A percentile compares a stretch with the other conserved stretches of the same genome.
These are phyloP conservation scores for Apotomis capreana DNA, from an alignment of 2,888 invertebrate genomes.

Conservation along the genomic window DNA sequence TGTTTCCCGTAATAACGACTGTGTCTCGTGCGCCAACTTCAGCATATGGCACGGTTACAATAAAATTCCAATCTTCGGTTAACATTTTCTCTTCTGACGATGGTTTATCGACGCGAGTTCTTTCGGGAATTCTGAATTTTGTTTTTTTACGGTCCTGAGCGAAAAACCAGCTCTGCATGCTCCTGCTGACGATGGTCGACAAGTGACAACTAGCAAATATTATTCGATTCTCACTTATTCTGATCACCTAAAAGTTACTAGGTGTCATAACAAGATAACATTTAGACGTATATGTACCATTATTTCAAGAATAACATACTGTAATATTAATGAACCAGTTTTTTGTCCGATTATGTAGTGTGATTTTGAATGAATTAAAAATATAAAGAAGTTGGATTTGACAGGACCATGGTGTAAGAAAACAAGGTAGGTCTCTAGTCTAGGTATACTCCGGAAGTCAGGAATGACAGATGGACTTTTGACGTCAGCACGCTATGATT, in stretches of 20 bases:
- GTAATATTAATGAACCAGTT: background rate
- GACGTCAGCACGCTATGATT: too few relatives aligned
- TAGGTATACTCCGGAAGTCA: too few relatives aligned
- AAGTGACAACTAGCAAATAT: background rate
- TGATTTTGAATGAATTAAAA: background rate
- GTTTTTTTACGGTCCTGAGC: conserved; percentile 77
- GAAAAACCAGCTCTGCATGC: conserved; percentile 87
- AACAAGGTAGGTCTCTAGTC: too few relatives aligned
- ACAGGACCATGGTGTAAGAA: too few relatives aligned
- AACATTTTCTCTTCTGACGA: conserved; percentile 55
- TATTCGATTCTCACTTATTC: background rate
- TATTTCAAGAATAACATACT: background rate
- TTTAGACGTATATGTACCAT: conserved; percentile 1
- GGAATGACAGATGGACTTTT: too few relatives aligned
- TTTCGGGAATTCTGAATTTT: conserved; percentile 60
- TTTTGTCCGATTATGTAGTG: background rate
- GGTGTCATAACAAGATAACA: background rate
- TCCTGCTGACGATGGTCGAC: conserved; percentile 29
- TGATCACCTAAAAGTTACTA: background rate
- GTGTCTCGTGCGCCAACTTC: conserved; percentile 84
- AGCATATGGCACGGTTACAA: conserved; percentile 71
- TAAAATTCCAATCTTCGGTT: conserved; percentile 70
- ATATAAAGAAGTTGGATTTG: too few relatives aligned
- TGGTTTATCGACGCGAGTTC: conserved; percentile 59
- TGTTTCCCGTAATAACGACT: conserved; percentile 88